Conservation (phyloP, 2,797 vertebrate species). For the Agapornis canus region DNA sequence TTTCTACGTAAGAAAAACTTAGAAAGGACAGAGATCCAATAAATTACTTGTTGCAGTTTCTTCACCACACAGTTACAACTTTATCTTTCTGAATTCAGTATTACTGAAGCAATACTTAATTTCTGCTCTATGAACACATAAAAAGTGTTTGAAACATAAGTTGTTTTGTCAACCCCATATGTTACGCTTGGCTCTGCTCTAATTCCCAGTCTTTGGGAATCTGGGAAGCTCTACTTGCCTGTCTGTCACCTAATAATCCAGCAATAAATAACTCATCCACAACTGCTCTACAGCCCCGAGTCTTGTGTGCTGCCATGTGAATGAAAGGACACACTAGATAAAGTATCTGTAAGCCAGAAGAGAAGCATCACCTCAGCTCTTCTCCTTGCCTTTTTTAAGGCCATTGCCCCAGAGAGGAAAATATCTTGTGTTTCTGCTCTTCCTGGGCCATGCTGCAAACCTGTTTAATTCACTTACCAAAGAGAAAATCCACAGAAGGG, state of each 20-base stretch:
- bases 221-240: neutral
- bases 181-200: neutral
- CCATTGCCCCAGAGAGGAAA: neutral
- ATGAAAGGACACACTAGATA: neutral
- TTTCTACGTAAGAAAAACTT: neutral
- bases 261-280: neutral
- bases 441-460: neutral
- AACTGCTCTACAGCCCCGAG: neutral
- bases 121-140: neutral
- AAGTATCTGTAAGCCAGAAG: neutral
- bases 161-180: neutral
- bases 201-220: neutral
- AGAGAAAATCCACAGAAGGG: neutral
- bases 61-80: neutral
- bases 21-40: neutral
- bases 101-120: neutral
- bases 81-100: neutral
- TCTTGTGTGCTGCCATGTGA: neutral
- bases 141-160: neutral
- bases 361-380: neutral
- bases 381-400: neutral
- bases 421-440: neutral
- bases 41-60: neutral
- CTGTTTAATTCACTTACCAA: neutral
- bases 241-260: conserved; percentile 29